Conservation (phyloP, 1,140 invertebrate genomes). For the Lucilia sericata region DNA sequence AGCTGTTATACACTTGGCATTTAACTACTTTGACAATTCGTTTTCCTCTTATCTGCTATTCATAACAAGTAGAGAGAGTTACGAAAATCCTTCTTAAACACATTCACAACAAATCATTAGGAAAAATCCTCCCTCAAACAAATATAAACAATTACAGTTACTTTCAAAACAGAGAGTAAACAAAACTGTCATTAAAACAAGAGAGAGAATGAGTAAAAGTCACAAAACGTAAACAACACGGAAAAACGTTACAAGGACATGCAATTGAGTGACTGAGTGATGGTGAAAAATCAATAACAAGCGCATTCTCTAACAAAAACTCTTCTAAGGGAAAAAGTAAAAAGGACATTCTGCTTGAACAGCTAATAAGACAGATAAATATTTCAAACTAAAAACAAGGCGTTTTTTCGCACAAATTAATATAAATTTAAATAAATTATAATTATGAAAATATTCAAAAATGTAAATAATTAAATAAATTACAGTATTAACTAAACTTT, state of each 20-base stretch:
- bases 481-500: not conserved
- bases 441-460: not conserved
- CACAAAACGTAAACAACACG: slow-evolving; percentile 26
- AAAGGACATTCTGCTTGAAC: not conserved
- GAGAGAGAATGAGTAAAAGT: not conserved
- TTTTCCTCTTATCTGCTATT: not conserved
- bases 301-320: not conserved
- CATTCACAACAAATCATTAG: slow-evolving; percentile 2
- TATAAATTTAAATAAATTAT: slow-evolving; percentile 2
- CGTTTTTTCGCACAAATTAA: slow-evolving; percentile 31
- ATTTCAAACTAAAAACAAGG: slow-evolving; percentile 27
- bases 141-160: not conserved
- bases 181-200: not conserved
- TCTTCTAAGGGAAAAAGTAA: not conserved
- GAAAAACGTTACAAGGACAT: slow-evolving; percentile 43
- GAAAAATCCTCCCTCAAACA: not conserved
- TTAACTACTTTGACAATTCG: not conserved
- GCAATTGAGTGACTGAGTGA: not conserved
- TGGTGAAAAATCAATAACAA: slow-evolving; percentile 36
- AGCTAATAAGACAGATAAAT: slow-evolving; percentile 13
- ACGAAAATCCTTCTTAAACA: not conserved
- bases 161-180: slow-evolving; percentile 1
- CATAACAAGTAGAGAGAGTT: not conserved
- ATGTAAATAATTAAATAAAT: not conserved
- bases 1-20: not conserved